phyloP scores from a whole-genome alignment of 2,888 invertebrate species.

The Heliconius charithonia region DNA sequence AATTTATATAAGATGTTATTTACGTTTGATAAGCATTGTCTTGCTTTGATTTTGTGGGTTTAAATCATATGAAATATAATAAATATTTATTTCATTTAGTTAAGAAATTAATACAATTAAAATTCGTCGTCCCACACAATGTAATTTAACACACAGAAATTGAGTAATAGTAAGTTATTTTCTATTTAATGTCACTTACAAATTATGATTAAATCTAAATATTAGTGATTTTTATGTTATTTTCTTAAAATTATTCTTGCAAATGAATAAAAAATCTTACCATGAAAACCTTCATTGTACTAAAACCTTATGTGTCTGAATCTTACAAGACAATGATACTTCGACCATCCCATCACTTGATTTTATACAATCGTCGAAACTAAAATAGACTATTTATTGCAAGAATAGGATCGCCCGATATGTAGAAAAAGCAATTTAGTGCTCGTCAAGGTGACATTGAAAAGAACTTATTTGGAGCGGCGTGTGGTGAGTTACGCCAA shows the following conservation, averaged over 20 bases:
- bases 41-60: not conserved
- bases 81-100: not conserved
- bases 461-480: conserved; percentile 66
- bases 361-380: conserved; percentile 75
- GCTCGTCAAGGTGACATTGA: conserved; percentile 70
- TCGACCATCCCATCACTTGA: conserved; percentile 59
- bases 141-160: not conserved
- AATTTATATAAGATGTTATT: no score
- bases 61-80: not conserved
- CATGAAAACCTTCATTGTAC: conserved; percentile 69
- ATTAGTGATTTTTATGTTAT: not conserved
- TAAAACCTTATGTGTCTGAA: conserved; percentile 54
- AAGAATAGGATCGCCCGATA: conserved; percentile 66
- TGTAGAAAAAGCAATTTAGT: conserved; percentile 76
- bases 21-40: no score
- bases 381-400: conserved; percentile 76
- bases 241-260: not conserved
- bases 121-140: not conserved
- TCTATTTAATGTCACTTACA: not conserved
- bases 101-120: not conserved
- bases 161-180: not conserved
- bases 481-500: conserved; percentile 65
- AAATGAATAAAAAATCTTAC: conserved; percentile 49
- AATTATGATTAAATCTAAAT: not conserved
- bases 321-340: conserved; percentile 67